Base-by-base conservation (phyloP, 1,140 invertebrate species). In the Oreohelix idahoensis region DNA sequence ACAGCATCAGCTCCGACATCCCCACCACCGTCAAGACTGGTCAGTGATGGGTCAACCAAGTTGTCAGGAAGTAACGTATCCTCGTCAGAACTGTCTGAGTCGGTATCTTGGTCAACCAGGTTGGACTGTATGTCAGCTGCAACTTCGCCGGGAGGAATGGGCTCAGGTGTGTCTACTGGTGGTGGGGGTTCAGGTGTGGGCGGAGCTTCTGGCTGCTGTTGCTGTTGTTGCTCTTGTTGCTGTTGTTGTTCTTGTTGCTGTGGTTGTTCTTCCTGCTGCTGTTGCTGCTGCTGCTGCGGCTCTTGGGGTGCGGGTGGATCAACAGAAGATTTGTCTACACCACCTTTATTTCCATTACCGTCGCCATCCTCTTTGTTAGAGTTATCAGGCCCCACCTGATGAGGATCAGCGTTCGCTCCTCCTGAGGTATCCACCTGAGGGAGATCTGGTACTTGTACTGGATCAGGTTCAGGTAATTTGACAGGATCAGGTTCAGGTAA, bases 221-320 rank as follows among this genome's bases (percentile, higher is more conserved):
- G 15, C 51, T 53, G 11, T 38, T 79, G 35, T 32, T 79, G 29
- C 51, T 80, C 15, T 38, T 81, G 69, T 35, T 81, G 66, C 29
- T 81, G 69, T 53, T 73, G 79, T 58, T 81, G 69, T 39, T 81
- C 66, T 15, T 81, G 49, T 42, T 81, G 79, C 49, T 81, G 69
- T 26, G 17, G 58, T 39, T n/a, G n/a, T n/a, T n/a, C n/a, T n/a
- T n/a, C n/a, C n/a, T n/a, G n/a, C n/a, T n/a, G n/a, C n/a, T n/a
- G n/a, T n/a, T 81, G 38, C 49, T 81, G 69, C 29, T 66, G 58
- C 35, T 80, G 35, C 35, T 66, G 35, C n/a, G 36, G 69, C n/a
- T n/a, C n/a, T n/a, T n/a, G n/a, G n/a, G n/a, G n/a, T n/a, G 26
- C 35, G 23, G 69, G 79, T 1, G 10, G 15, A 35, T 36, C 32